Evolutionary conservation across 2,797 vertebrate species (phyloP), one percentile per base, ranked within the genome.

Genomic region (Danio kyathit): DNA sequence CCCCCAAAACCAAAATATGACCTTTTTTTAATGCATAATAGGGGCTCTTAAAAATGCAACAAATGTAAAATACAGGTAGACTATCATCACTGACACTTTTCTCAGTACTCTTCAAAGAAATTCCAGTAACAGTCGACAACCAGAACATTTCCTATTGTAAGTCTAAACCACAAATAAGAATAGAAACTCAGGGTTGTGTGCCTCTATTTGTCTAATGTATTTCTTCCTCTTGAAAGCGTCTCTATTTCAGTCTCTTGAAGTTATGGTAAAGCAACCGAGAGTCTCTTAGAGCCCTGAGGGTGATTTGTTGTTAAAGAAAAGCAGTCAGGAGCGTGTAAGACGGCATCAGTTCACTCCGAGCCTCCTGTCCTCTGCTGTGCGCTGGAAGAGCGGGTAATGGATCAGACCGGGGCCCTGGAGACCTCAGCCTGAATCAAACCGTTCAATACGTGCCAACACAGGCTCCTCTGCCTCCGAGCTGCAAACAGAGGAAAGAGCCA

Each of bases 381-480:
- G 77, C 81, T 82, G 74, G 78, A 77, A 91, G 89, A 90, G 89
- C 92, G 88, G 91, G 93, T 88, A 89, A 89, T 90, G 89, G 90
- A 90, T 59, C 57, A 93, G 87, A 83, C 76, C 84, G 77, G 76
- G 86, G 86, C 89, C 90, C 89, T 86, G 90, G 92, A 91, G 92
- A 91, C 81, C 88, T 86, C 69, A 76, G 73, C 89, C 88, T 92
- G 89, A 94, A 94, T 94, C 92, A 91, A 89, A 89, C 90, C 81
- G 82, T 85, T 85, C 67, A 8, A 88, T 92, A 90, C 87, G 88
- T 89, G 89, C 90, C 88, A 91, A 82, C 82, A 82, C 81, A 83
- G 64, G 44, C 81, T 85, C 73, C 79, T 82, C 63, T 43, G 74
- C 78, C 77, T 85, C 81, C 82, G n/a, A 83, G 80, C 66, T 78